Conservation (phyloP, 2,888 invertebrate species). For the Teleogryllus oceanicus region DNA sequence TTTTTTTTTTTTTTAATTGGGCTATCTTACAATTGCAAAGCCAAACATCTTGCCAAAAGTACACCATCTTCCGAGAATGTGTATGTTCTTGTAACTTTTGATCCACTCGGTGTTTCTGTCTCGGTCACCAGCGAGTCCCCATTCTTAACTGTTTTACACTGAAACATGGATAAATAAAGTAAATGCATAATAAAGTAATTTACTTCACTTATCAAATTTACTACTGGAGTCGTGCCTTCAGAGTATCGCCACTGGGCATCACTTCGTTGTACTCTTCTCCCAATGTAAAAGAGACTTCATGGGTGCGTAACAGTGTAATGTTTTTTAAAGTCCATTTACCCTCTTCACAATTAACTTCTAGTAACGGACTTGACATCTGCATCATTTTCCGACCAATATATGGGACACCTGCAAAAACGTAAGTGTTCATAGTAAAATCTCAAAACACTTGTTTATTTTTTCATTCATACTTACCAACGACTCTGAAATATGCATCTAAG, state of each 20-base stretch:
- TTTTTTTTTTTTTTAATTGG: too few species aligned
- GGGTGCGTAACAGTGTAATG: slow-evolving; percentile 55
- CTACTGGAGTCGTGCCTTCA: slow-evolving; percentile 46
- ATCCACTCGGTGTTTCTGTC: slow-evolving; percentile 46
- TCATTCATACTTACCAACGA: slow-evolving; percentile 53
- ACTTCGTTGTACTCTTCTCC: slow-evolving; percentile 62
- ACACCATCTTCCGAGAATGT: slow-evolving; percentile 47
- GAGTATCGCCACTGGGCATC: slow-evolving; percentile 57
- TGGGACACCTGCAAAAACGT: slow-evolving; percentile 55
- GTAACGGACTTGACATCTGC: slow-evolving; percentile 56
- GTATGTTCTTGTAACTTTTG: slow-evolving; percentile 48
- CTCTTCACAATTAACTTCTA: slow-evolving; percentile 56
- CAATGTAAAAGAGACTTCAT: slow-evolving; percentile 55
- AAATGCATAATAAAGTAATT: neutral
- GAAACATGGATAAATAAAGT: slow-evolving; percentile 42
- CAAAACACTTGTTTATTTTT: too few species aligned
- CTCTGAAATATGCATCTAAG: slow-evolving; percentile 61
- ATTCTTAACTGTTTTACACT: slow-evolving; percentile 57
- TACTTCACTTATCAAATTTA: neutral
- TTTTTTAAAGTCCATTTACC: slow-evolving; percentile 59
- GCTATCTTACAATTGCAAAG: too few species aligned
- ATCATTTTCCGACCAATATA: slow-evolving; percentile 65
- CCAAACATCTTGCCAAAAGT: slow-evolving; percentile 42
- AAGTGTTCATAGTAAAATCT: neutral
- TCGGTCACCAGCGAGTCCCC: slow-evolving; percentile 52